These are phyloP conservation scores for Zaprionus davidi DNA, from an alignment of 1,140 invertebrate species.

Conservation along the genomic window DNA sequence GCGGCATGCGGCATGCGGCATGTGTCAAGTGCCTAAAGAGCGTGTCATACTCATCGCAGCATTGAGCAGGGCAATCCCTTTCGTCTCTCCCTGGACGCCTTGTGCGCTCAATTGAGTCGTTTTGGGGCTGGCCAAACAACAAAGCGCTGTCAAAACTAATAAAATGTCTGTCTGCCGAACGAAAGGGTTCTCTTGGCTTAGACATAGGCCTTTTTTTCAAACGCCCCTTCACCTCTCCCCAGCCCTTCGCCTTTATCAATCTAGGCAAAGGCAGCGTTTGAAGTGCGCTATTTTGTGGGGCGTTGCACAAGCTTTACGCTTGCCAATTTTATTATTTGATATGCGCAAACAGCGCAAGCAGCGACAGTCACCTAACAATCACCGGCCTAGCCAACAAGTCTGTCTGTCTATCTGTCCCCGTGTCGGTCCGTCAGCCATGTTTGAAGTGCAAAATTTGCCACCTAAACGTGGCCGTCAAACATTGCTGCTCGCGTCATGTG, in stretches of 20 bases:
- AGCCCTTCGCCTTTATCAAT: constrained; percentile 56
- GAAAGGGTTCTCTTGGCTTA: constrained; percentile 60
- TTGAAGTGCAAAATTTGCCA: constrained; percentile 69
- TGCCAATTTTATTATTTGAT: constrained; percentile 77
- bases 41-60: constrained; percentile 59
- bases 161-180: constrained; percentile 75
- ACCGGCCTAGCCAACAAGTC: constrained; percentile 4
- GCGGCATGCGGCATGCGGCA: constrained; percentile 70
- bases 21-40: constrained; percentile 76
- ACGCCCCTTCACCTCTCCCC: not conserved
- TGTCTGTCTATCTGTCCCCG: not conserved
- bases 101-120: constrained; percentile 36
- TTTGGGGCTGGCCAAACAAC: constrained; percentile 44
- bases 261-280: constrained; percentile 48
- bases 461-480: constrained; percentile 44
- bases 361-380: constrained; percentile 27
- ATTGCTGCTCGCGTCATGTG: constrained; percentile 46
- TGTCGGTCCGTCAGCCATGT: constrained; percentile 19
- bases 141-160: constrained; percentile 83
- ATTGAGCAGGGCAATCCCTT: constrained; percentile 36
- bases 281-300: constrained; percentile 60
- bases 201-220: constrained; percentile 24
- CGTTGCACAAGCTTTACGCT: constrained; percentile 30
- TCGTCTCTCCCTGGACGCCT: not conserved
- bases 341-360: constrained; percentile 70